Evolutionary conservation across 2,888 invertebrate genomes (phyloP).

Genomic region (Nipponacmea schrenckii): DNA sequence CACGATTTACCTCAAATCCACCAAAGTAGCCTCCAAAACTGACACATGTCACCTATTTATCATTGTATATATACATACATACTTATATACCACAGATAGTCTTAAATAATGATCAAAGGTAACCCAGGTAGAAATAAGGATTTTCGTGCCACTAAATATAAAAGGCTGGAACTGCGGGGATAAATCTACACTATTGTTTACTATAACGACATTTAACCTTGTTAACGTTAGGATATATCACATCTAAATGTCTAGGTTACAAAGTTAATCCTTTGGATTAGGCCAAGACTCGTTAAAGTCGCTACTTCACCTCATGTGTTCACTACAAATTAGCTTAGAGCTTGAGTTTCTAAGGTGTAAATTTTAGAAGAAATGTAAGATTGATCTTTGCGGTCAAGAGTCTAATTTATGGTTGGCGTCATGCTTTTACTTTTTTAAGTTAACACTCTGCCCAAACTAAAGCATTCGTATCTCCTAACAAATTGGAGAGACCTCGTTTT

Average conservation of each 20-base stretch:
- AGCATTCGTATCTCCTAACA: too few relatives aligned
- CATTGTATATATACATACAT: neutral
- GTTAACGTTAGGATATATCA: neutral
- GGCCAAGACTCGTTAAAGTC: neutral
- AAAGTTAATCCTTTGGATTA: neutral
- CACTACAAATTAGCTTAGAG: neutral
- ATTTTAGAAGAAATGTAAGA: too few relatives aligned
- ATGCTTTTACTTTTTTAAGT: too few relatives aligned
- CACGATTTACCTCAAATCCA: too few relatives aligned
- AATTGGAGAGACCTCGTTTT: too few relatives aligned
- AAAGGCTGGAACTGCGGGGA: neutral
- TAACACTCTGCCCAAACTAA: too few relatives aligned
- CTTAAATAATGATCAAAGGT: neutral
- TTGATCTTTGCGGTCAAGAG: too few relatives aligned
- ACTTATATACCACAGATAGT: neutral
- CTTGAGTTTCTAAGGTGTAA: neutral
- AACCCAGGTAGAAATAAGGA: neutral
- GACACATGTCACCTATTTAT: neutral
- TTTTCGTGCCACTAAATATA: constrained; percentile 3
- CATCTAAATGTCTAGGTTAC: neutral
- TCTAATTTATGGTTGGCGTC: too few relatives aligned
- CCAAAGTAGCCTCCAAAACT: neutral
- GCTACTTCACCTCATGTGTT: neutral
- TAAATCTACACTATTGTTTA: neutral
- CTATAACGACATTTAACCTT: neutral